A percentile compares a stretch with the other conserved stretches of the same genome.
Evolutionary conservation across 37 sponge, comb jelly and placozoan species (phyloP).

Genomic region (Aplysina aerophoba): DNA sequence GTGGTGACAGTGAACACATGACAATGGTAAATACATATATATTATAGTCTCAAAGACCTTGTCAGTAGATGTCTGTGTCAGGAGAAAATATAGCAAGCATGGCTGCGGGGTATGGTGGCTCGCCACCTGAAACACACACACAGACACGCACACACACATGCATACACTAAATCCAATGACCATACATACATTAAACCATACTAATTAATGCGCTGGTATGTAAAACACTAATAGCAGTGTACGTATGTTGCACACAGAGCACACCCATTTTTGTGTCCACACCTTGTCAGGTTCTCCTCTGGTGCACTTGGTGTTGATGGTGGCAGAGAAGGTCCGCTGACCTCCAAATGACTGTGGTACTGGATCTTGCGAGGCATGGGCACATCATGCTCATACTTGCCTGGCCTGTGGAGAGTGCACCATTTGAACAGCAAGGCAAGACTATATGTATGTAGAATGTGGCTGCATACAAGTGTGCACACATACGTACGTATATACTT

Average conservation of each 20-base stretch:
- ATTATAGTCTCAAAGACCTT: no score
- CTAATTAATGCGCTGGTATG: no score
- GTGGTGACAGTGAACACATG: no score
- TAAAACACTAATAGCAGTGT: no score
- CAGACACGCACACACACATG: constrained; percentile 21
- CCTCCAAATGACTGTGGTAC: constrained; percentile 60
- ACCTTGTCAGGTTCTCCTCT: constrained; percentile 69
- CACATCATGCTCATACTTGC: constrained; percentile 50
- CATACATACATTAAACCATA: constrained; percentile 32
- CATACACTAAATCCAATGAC: constrained; percentile 21
- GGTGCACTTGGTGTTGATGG: constrained; percentile 64
- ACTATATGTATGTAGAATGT: background rate
- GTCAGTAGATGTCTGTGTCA: no score
- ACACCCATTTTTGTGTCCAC: background rate
- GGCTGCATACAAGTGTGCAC: background rate
- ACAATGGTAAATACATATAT: no score
- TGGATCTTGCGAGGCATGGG: constrained; percentile 25
- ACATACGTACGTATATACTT: background rate
- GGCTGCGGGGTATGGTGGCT: no score
- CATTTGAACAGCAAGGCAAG: no score
- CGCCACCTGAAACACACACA: background rate
- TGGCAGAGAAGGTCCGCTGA: background rate
- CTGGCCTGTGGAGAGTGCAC: constrained; percentile 41
- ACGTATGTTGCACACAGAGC: no score
- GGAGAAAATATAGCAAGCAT: no score